Evolutionary conservation across 2,797 vertebrate species (phyloP), one percentile per base, ranked within the genome.

Genomic region (Siniperca scherzeri): DNA sequence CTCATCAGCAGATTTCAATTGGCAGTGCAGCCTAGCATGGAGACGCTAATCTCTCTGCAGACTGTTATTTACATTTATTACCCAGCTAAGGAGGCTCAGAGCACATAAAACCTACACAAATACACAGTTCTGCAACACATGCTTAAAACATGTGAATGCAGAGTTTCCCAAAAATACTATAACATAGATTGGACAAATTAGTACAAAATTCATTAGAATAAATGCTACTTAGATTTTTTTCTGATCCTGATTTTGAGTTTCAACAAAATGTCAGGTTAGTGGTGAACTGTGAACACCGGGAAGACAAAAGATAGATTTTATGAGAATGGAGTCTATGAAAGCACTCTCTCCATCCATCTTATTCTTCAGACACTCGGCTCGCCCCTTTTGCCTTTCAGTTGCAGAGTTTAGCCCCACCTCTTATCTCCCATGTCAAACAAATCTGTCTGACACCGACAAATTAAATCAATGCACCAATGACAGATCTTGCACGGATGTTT

Each of bases 1-100:
- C 96, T 97, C 95, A 95, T 96, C 94, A 95, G 95, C 95, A 97
- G 95, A 95, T 97, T 97, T 97, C 96, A 97, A 97, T 96, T 96
- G 96, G 94, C 95, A 93, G 96, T 96, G 96, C 96, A 96, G 96
- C 95, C 95, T 96, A 95, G 95, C 97, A 96, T 96, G 96, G 96
- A 88, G 84, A 80, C 84, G 81, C 83, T 88, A 84, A 89, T 90
- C 88, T 90, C 86, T 76, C 66, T 59, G 85, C 85, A 83, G 86
- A 80, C 80, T 52, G 80, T 86, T 93, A 91, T 91, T 93, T 91
- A 92, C 87, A 94, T 93, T 90, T 88, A 93, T 92, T 70, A 87
- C 80, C 80, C 85, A 50, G 84, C 80, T 71, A 64, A 72, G 59
- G 77, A 82, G 79, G 50, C 40, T 27, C 48, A 21, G 52, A 3